Evolutionary conservation across 2,113 vertebrate genomes (phyloP).

Genomic region (Dromiciops gliroides): DNA sequence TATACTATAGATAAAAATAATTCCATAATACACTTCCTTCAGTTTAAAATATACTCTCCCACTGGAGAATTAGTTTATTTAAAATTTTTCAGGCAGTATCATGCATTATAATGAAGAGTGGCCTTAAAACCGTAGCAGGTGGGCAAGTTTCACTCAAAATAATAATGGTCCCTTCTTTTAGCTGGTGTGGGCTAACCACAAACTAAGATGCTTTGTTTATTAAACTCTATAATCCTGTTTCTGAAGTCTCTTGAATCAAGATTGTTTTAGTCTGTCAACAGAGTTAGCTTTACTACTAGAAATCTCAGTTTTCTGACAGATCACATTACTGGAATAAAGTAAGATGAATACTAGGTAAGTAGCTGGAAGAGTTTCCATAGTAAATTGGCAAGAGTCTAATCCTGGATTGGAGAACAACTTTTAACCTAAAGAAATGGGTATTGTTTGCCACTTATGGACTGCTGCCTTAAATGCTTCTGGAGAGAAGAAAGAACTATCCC

Average conservation of each 20-base stretch:
- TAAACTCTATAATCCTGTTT: constrained; percentile 25
- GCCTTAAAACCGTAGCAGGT: not conserved
- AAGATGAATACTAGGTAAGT: not conserved
- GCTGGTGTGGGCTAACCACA: not conserved
- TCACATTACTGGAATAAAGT: not conserved
- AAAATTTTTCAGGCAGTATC: not conserved
- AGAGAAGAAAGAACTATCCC: not conserved
- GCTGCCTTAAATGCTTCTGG: not conserved
- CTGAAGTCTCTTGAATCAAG: constrained; percentile 42
- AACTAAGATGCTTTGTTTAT: not conserved
- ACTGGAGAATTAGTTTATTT: not conserved
- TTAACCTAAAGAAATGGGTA: not conserved
- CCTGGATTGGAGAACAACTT: not conserved
- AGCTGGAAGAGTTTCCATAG: not conserved
- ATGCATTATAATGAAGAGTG: not conserved
- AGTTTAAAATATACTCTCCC: not conserved
- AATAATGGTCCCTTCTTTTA: not conserved
- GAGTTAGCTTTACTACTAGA: constrained; percentile 23
- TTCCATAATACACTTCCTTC: not conserved
- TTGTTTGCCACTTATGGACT: not conserved
- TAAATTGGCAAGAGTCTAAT: not conserved
- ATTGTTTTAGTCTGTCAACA: not conserved
- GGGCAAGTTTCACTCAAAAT: not conserved
- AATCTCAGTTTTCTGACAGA: constrained; percentile 27
- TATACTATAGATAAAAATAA: constrained; percentile 2